Conservation (phyloP, 2,888 invertebrate genomes). For the Drosophila yooni region DNA sequence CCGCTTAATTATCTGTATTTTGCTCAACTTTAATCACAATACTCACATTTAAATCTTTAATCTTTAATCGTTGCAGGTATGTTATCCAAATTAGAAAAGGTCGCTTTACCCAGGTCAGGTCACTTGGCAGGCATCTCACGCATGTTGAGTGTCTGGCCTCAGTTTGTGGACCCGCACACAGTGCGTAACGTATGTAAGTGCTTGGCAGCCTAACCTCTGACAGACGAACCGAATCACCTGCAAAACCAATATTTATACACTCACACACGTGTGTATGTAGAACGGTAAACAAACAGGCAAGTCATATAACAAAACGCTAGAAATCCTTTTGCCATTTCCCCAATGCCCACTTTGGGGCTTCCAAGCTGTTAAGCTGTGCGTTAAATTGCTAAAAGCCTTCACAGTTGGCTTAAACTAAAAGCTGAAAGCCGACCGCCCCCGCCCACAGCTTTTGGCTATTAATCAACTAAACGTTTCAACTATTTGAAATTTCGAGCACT, state of each 20-base stretch:
- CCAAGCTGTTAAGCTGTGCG: slow-evolving; percentile 78
- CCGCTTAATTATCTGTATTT: slow-evolving; percentile 30
- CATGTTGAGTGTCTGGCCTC: background rate
- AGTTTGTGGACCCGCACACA: background rate
- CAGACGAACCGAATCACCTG: slow-evolving; percentile 61
- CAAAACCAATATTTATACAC: slow-evolving; percentile 69
- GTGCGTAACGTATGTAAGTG: slow-evolving; percentile 37
- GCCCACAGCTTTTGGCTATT: slow-evolving; percentile 62
- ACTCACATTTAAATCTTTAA: slow-evolving; percentile 26
- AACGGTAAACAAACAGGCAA: slow-evolving; percentile 41
- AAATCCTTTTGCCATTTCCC: slow-evolving; percentile 11
- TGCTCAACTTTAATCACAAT: slow-evolving; percentile 13
- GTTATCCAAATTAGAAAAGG: slow-evolving; percentile 38
- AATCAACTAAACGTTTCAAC: slow-evolving; percentile 79
- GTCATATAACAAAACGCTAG: slow-evolving; percentile 38
- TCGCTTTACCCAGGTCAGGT: slow-evolving; percentile 17
- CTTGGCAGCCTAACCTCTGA: slow-evolving; percentile 49
- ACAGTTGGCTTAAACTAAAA: slow-evolving; percentile 72
- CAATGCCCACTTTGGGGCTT: slow-evolving; percentile 10
- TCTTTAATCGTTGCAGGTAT: slow-evolving; percentile 44
- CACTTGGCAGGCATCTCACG: slow-evolving; percentile 34
- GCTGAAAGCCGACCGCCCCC: slow-evolving; percentile 30
- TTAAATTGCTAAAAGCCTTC: slow-evolving; percentile 79
- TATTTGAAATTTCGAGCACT: slow-evolving; percentile 63
- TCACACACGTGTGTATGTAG: slow-evolving; percentile 22